Evolutionary conservation across 2,797 vertebrate genomes (phyloP), one percentile per base, ranked within the genome.

Genomic region (Sebastes taczanowskii): DNA sequence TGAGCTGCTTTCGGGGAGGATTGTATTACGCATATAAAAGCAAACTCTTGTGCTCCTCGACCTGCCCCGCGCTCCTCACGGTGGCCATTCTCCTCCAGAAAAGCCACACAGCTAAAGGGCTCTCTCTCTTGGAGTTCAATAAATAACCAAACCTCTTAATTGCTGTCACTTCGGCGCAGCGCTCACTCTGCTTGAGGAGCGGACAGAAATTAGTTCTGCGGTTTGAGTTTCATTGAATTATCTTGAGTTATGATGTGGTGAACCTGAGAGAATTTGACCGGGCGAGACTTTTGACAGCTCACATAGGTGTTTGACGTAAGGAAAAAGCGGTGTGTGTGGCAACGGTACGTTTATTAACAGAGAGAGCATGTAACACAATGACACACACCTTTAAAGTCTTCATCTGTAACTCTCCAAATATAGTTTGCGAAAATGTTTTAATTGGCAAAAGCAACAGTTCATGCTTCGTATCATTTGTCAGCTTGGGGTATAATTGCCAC

Each of bases 401-500:
- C 82, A 83, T 89, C 68, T 68, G 80, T 86, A 65, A 85, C 73
- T 78, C 72, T 87, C 56, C 84, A 93, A 88, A 91, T 92, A 80
- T 83, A 89, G 84, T 77, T 87, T 77, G 30, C 20, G 53, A 78
- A 88, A 92, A 89, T 90, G 38, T 94, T 96, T 94, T 87, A 53
- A 52, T 88, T 92, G 92, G 92, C 94, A 89, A 84, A 80, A 85
- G 67, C 84, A 23, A 52, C 22, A 62, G 76, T 89, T 91, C 87
- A 82, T 91, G 87, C 80, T 80, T 80, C 2, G 5, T 91, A 90
- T 95, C 84, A n/a, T 95, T 95, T 95, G 90, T 95, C 94, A 95
- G 87, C 86, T 94, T 92, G 91, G 91, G 87, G 81, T 49, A 49
- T 93, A 92, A 94, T 92, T 91, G 92, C 83, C 81, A 67, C 77